A percentile compares a stretch with the other conserved stretches of the same genome.
phyloP scores from a whole-genome alignment of 2,797 vertebrate species.

The Gobio occitaniae region DNA sequence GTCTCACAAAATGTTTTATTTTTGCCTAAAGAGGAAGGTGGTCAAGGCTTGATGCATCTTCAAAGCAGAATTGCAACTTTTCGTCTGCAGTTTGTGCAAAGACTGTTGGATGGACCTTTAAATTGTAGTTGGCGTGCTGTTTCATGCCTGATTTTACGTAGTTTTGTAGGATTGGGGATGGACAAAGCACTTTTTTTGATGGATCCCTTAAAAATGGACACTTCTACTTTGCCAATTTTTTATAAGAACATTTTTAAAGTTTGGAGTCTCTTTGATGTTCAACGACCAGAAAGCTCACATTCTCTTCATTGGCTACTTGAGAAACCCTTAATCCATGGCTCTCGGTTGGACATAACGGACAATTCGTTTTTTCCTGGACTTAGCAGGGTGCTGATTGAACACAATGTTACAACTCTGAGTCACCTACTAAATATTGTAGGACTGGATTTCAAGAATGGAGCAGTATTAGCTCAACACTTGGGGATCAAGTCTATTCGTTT shows the following conservation, averaged over 20 bases:
- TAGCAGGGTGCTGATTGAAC: neutral
- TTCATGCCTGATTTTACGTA: neutral
- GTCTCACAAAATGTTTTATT: neutral
- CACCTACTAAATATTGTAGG: neutral
- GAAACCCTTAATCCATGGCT: neutral
- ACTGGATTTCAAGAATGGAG: neutral
- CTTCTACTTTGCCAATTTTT: neutral
- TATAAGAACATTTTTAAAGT: neutral
- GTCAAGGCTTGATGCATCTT: neutral
- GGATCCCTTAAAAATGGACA: neutral
- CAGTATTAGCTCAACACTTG: neutral
- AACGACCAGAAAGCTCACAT: neutral
- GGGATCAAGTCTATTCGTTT: neutral
- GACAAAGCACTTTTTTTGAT: neutral
- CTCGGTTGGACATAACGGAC: neutral
- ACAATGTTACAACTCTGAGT: neutral
- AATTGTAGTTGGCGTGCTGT: neutral
- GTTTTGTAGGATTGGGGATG: neutral
- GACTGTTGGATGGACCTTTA: neutral
- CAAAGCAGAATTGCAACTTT: neutral
- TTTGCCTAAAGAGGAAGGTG: neutral
- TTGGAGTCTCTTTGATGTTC: neutral
- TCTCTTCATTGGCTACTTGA: neutral
- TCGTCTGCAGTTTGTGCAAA: neutral
- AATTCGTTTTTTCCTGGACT: neutral